Evolutionary conservation across 2,797 vertebrate species (phyloP).

Genomic region (Paramormyrops hopkinsi): DNA sequence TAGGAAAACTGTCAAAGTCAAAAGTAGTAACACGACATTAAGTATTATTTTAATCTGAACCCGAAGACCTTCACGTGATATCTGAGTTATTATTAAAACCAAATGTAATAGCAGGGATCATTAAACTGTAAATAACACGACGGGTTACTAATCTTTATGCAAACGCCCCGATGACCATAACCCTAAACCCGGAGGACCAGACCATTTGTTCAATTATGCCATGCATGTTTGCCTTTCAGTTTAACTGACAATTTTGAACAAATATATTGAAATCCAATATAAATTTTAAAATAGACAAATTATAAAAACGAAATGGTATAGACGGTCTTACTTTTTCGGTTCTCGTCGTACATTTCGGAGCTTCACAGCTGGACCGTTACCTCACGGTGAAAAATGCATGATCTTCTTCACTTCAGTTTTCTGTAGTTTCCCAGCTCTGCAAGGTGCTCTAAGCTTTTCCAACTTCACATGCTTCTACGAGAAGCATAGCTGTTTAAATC

Average conservation of each 20-base stretch:
- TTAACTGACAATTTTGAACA: neutral
- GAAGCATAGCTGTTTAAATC: neutral
- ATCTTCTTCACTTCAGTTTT: neutral
- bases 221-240: neutral
- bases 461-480: neutral
- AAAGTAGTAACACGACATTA: neutral
- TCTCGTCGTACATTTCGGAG: constrained; percentile 21
- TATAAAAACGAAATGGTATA: neutral
- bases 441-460: neutral
- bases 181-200: neutral
- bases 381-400: constrained; percentile 19
- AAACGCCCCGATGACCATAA: neutral
- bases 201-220: neutral
- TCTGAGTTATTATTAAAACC: neutral
- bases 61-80: neutral
- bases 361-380: neutral
- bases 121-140: neutral
- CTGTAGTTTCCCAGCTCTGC: neutral
- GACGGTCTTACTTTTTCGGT: constrained; percentile 16
- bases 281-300: neutral
- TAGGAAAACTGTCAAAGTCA: neutral
- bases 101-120: neutral
- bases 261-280: neutral
- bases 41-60: neutral
- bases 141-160: neutral